These are phyloP conservation scores for Diarsia mendica DNA, from an alignment of 2,888 invertebrate species.

Conservation along the genomic window DNA sequence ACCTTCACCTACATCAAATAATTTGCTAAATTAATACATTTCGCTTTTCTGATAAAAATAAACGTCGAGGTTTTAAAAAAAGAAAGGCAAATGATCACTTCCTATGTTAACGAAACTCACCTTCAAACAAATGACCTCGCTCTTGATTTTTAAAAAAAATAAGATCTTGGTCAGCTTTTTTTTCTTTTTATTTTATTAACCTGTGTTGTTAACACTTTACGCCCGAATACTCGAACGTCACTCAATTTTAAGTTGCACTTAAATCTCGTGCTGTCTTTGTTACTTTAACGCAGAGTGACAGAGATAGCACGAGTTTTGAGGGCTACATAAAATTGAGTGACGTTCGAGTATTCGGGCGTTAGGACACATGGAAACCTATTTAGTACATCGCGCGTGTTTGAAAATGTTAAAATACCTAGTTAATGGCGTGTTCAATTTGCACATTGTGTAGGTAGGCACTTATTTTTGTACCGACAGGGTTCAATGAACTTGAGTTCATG, in stretches of 20 bases:
- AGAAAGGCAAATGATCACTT: constrained; percentile 25
- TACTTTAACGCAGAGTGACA: too few species aligned
- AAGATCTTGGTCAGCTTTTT: neutral
- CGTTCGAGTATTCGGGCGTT: too few species aligned
- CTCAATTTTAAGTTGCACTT: too few species aligned
- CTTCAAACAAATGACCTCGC: constrained; percentile 24
- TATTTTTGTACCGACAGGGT: constrained; percentile 59
- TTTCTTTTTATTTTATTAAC: constrained; percentile 3
- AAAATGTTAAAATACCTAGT: constrained; percentile 47
- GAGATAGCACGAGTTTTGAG: too few species aligned
- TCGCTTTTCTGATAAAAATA: neutral
- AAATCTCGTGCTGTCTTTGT: too few species aligned
- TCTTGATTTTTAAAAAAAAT: constrained; percentile 22
- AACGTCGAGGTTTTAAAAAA: neutral
- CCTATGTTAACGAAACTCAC: constrained; percentile 21
- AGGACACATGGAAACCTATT: constrained; percentile 17
- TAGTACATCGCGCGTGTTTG: constrained; percentile 33
- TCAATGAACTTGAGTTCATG: constrained; percentile 53
- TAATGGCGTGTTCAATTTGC: constrained; percentile 55
- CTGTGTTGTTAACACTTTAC: neutral
- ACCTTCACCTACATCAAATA: constrained; percentile 21
- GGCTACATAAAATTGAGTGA: too few species aligned
- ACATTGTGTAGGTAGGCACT: constrained; percentile 50
- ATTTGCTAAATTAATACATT: constrained; percentile 18
- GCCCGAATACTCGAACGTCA: too few species aligned